Evolutionary conservation across 2,888 invertebrate genomes (phyloP).

Genomic region (Meteorus colon): DNA sequence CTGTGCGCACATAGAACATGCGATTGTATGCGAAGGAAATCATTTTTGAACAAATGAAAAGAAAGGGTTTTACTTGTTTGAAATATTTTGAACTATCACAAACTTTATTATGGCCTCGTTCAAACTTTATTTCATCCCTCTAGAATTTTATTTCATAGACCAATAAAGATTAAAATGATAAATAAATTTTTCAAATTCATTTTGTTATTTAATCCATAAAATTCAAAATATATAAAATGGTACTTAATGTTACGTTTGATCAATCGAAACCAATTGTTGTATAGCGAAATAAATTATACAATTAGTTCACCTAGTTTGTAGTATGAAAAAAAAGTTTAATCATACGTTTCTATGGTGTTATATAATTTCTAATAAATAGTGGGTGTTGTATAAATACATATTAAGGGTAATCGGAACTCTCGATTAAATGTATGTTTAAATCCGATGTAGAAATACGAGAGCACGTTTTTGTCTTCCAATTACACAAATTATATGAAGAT

Average conservation of each 20-base stretch:
- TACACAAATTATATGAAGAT: slow-evolving; percentile 22
- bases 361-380: background rate
- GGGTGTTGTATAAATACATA: background rate
- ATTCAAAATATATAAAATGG: background rate
- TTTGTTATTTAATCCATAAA: background rate
- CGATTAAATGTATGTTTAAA: background rate
- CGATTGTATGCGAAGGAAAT: background rate
- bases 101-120: background rate
- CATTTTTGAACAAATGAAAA: background rate
- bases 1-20: slow-evolving; percentile 2
- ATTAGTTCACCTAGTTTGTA: background rate
- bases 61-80: background rate
- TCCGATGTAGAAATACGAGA: slow-evolving; percentile 19
- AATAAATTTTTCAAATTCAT: background rate
- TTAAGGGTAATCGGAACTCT: background rate
- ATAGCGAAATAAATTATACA: background rate
- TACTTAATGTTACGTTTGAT: background rate
- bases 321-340: background rate
- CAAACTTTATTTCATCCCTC: background rate
- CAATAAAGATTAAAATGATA: background rate
- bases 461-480: slow-evolving; percentile 21
- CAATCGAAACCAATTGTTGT: background rate
- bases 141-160: background rate
- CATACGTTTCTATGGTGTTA: background rate
- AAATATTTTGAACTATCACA: background rate